Conservation (phyloP, 2,113 vertebrate genomes). For the Nannospalax galili region DNA sequence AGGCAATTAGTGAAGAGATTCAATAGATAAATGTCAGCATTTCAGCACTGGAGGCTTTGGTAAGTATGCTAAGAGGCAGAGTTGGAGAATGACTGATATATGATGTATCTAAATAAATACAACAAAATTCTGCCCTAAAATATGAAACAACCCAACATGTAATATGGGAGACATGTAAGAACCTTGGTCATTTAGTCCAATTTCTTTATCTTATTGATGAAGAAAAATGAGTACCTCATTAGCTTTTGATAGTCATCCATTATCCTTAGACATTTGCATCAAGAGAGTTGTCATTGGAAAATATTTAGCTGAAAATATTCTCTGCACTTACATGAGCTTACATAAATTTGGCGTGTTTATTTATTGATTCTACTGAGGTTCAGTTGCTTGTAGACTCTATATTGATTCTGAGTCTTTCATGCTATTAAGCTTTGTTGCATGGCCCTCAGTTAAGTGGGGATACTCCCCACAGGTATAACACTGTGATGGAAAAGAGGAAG, state of each 20-base stretch:
- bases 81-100: background rate
- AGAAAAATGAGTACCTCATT: background rate
- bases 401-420: background rate
- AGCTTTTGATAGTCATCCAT: background rate
- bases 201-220: background rate
- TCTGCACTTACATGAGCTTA: too few relatives aligned
- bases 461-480: background rate
- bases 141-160: background rate
- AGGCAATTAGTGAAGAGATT: background rate
- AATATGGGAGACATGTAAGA: background rate
- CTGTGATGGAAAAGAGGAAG: background rate
- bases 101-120: background rate
- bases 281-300: background rate
- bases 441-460: background rate
- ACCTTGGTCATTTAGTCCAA: background rate
- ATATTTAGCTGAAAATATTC: background rate
- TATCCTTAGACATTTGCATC: background rate
- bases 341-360: background rate
- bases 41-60: background rate
- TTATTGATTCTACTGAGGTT: background rate
- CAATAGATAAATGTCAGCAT: background rate
- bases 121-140: conserved; percentile 29
- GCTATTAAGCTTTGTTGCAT: background rate
- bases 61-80: background rate
- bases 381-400: background rate